Evolutionary conservation across 2,888 invertebrate species (phyloP), one percentile per base, ranked within the genome.

Genomic region (Parapristionchus giblindavisi): DNA sequence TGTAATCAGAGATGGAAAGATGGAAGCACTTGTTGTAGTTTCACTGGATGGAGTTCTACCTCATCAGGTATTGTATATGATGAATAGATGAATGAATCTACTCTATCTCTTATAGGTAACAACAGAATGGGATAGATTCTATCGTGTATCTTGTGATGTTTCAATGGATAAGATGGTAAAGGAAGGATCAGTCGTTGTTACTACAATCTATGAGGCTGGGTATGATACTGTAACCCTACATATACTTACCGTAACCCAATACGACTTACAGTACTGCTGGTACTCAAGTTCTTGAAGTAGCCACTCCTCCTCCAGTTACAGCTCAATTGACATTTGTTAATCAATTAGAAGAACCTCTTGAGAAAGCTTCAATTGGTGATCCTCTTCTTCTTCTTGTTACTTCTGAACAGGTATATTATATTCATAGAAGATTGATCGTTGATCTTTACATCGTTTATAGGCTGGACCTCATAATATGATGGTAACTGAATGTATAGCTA

Each of bases 91-190:
- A n/a, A 43, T 24, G 21, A 6, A 8, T 54, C 60, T 5, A 21
- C 6, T 52, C 43, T 34, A 14, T 38, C 24, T n/a, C n/a, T 34
- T 71, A 52, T 32, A 74, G 74, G 85, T 85, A 2, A 88, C 88
- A 74, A 88, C 88, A 52, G 88, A 88, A 79, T 88, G 88, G 88
- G 88, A 88, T 80, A 81, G 88, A 36, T 88, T 88, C 83, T 88
- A 88, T 79, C 82, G 87, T 34, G 87, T 88, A 63, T 83, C 85
- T 3, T 88, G 88, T 76, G 88, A 88, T 76, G 88, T 88, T 17
- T 83, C 84, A 1, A 85, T 88, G 85, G 85, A 87, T 58, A 85
- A 86, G 75, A 88, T 88, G 85, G 81, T 82, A 34, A 85, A 86
- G 77, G 88, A 88, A 68, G 88, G 88, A 73, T 84, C 85, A 14